Conservation (phyloP, 2,888 invertebrate genomes). For the Cetonia aurata region DNA sequence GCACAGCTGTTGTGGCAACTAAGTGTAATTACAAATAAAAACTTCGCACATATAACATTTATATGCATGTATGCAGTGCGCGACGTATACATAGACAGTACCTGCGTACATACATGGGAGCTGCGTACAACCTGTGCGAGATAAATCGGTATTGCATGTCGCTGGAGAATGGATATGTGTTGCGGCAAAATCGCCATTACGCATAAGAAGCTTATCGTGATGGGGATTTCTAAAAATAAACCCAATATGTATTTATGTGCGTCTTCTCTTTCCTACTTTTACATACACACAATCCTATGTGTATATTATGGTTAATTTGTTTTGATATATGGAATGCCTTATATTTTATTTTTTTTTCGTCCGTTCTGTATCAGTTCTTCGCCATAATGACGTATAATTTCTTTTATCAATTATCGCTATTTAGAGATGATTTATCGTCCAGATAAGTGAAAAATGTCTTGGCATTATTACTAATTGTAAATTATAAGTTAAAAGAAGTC, state of each 20-base stretch:
- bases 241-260: conserved; percentile 16
- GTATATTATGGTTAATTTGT: conserved; percentile 35
- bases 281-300: neutral
- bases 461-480: conserved; percentile 1
- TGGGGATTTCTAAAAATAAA: conserved; percentile 36
- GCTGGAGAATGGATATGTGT: conserved; percentile 22
- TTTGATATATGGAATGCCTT: conserved; percentile 38
- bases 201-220: conserved; percentile 29
- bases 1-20: conserved; percentile 34
- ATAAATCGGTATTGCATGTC: conserved; percentile 38
- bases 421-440: conserved; percentile 10
- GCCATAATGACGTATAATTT: conserved; percentile 25
- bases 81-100: conserved; percentile 16
- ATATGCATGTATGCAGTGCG: conserved; percentile 15
- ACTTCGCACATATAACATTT: conserved; percentile 17
- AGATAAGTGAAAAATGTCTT: neutral
- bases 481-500: neutral
- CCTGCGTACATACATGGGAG: neutral
- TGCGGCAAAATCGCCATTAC: conserved; percentile 32
- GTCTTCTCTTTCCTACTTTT: conserved; percentile 19
- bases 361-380: conserved; percentile 13
- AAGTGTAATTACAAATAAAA: conserved; percentile 39
- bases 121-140: conserved; percentile 1
- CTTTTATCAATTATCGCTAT: conserved; percentile 27
- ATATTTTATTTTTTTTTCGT: conserved; percentile 6